Percentiles rank a stretch among this genome's conserved stretches.
Conservation (phyloP, 92 coral and sea anemone genomes). For the Palythoa caribaeorum region DNA sequence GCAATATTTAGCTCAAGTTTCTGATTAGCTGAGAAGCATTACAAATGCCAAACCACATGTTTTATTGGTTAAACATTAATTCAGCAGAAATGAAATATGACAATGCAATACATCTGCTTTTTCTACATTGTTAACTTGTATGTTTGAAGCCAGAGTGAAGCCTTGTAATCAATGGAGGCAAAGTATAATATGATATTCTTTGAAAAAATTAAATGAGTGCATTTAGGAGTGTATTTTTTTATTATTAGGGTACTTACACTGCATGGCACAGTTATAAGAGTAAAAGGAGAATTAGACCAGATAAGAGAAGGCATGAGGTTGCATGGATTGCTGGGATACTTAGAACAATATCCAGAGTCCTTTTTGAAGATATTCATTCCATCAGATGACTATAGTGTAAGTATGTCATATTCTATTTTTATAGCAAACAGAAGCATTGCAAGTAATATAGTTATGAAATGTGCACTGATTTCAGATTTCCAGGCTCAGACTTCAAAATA, state of each 20-base stretch:
- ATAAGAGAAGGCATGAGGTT: slow-evolving; percentile 56
- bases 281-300: slow-evolving; percentile 54
- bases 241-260: slow-evolving; percentile 57
- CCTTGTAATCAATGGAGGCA: background rate
- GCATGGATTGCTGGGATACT: slow-evolving; percentile 45
- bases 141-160: background rate
- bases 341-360: slow-evolving; percentile 49
- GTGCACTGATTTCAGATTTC: slow-evolving; percentile 3
- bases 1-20: background rate
- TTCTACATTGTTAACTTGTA: background rate
- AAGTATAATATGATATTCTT: background rate
- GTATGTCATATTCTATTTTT: slow-evolving; percentile 9
- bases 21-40: background rate
- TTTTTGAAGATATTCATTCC: slow-evolving; percentile 45
- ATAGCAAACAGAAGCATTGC: background rate
- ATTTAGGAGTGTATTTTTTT: slow-evolving; percentile 11
- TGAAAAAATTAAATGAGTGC: background rate
- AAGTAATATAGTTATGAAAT: background rate
- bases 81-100: background rate
- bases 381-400: slow-evolving; percentile 57
- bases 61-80: background rate
- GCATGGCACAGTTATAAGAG: slow-evolving; percentile 45
- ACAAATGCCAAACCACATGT: background rate
- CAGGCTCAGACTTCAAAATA: slow-evolving; percentile 1
- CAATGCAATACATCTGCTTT: background rate